Evolutionary conservation across 1,140 invertebrate species (phyloP).

Genomic region (Papilio aristodemus): DNA sequence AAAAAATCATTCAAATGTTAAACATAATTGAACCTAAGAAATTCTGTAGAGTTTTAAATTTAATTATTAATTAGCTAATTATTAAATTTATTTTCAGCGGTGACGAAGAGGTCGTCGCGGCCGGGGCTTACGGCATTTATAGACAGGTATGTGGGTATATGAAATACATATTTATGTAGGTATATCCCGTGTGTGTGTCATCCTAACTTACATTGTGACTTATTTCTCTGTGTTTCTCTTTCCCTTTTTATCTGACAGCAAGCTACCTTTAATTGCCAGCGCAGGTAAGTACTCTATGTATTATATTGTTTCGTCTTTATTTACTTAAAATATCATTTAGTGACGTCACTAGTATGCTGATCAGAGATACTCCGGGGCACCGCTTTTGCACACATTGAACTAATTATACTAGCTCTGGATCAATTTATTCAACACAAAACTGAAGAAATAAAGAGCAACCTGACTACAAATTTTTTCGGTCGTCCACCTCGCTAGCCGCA

Average conservation of each 20-base stretch:
- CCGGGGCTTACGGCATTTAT: slow-evolving; percentile 49
- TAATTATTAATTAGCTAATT: too few relatives aligned
- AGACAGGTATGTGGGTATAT: slow-evolving; percentile 50
- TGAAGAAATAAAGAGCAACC: too few relatives aligned
- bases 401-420: not conserved
- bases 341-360: not conserved
- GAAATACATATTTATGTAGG: too few relatives aligned
- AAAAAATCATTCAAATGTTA: too few relatives aligned
- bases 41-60: too few relatives aligned
- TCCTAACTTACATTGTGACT: slow-evolving; percentile 7
- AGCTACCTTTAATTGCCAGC: not conserved
- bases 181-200: too few relatives aligned
- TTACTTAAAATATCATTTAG: slow-evolving; percentile 6
- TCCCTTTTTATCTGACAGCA: slow-evolving; percentile 1
- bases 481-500: too few relatives aligned
- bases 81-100: too few relatives aligned
- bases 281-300: not conserved
- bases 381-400: slow-evolving; percentile 15
- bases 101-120: slow-evolving; percentile 41
- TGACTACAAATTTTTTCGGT: too few relatives aligned
- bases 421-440: too few relatives aligned
- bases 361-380: not conserved
- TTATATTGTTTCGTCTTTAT: not conserved
- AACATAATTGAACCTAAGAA: too few relatives aligned
- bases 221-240: slow-evolving; percentile 2